These are phyloP conservation scores for Omphaloscelis lunosa DNA, from an alignment of 2,888 invertebrate genomes.

Conservation along the genomic window DNA sequence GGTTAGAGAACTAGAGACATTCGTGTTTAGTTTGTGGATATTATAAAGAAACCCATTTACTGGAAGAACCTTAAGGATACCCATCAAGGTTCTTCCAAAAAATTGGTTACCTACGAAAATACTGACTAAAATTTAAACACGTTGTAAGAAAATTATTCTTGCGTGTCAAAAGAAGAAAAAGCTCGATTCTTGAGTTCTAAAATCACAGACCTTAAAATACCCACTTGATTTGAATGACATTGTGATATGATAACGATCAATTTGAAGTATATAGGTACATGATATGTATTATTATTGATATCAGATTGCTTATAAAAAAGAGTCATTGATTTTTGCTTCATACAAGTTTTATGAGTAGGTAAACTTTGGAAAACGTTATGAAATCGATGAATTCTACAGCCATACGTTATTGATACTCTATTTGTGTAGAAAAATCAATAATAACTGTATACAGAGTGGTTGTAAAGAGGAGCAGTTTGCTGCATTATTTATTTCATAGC, in stretches of 20 bases:
- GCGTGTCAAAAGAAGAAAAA: neutral
- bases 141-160: neutral
- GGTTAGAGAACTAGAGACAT: neutral
- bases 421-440: conserved; percentile 40
- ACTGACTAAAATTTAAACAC: neutral
- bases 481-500: conserved; percentile 21
- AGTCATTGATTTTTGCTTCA: conserved; percentile 4
- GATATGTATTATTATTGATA: neutral
- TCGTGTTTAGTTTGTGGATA: neutral
- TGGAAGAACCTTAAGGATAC: neutral
- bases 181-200: neutral
- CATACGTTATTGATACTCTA: neutral
- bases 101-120: neutral
- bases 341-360: conserved; percentile 22
- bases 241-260: conserved; percentile 20
- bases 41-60: neutral
- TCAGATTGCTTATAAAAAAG: neutral
- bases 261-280: conserved; percentile 8
- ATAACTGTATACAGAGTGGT: neutral
- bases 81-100: neutral
- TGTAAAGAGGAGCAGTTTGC: neutral
- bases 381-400: neutral
- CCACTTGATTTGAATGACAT: conserved; percentile 26
- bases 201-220: conserved; percentile 9
- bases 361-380: neutral